Evolutionary conservation across 2,888 invertebrate genomes (phyloP).

Genomic region (Drosophila kokeensis): DNA sequence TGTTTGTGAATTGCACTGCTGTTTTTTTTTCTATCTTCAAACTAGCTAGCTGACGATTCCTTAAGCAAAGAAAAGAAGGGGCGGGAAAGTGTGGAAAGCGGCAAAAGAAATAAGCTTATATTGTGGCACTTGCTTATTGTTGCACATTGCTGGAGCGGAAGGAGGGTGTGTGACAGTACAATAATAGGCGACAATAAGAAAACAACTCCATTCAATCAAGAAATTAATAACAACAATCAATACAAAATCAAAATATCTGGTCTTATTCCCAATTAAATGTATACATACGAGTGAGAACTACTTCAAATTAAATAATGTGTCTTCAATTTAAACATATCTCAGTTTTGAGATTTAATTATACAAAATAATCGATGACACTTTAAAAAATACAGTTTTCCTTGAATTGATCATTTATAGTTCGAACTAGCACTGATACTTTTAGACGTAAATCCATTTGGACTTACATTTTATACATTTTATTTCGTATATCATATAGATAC

Average conservation of each 20-base stretch:
- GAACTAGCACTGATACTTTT: background rate
- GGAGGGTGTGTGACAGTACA: background rate
- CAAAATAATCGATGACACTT: background rate
- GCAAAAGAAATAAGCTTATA: conserved; percentile 19
- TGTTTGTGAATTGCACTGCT: conserved; percentile 45
- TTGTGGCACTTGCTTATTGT: conserved; percentile 17
- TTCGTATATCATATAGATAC: background rate
- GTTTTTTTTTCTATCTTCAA: conserved; percentile 38
- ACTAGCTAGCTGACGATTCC: conserved; percentile 43
- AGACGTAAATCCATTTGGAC: background rate
- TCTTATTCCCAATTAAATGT: background rate
- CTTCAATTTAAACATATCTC: background rate
- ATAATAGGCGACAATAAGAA: background rate
- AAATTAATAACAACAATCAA: background rate
- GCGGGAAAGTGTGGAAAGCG: background rate
- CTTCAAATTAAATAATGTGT: background rate
- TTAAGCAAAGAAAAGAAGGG: conserved; percentile 22
- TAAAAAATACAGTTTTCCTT: background rate
- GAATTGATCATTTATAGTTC: background rate
- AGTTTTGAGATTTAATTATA: background rate
- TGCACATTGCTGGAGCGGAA: background rate
- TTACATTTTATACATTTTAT: background rate
- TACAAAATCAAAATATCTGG: background rate
- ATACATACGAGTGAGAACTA: background rate
- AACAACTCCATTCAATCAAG: background rate